Evolutionary conservation across 2,113 vertebrate species (phyloP), one percentile per base, ranked within the genome.

Genomic region (Syngnathus floridae): DNA sequence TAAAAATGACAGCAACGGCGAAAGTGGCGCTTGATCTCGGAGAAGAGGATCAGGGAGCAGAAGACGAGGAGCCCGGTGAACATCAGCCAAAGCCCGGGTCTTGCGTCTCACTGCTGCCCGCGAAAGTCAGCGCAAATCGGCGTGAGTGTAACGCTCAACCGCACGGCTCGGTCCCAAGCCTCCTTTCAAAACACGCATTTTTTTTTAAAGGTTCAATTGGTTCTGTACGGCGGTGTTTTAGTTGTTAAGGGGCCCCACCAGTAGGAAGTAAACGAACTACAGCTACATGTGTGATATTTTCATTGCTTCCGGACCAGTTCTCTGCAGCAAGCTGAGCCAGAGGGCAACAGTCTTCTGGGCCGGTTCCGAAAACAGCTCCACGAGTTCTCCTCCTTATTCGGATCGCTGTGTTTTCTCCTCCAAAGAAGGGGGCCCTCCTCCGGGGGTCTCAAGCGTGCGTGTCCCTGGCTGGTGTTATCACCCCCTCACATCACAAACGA

Each of bases 51-150:
- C 21, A 11, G 9, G 22, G 52, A 14, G 22, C 11, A 55, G 11
- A 38, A 62, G 17, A 26, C 26, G 26, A 40, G 63, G 62, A 78
- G 61, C 81, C 72, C 67, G 74, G 81, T 77, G 52, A 76, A 82
- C 79, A 85, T 85, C 72, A 81, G 81, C 73, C 65, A 77, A 84
- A 84, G 82, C 88, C 81, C 80, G 83, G 84, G 86, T 76, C 83
- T 89, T 49, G 85, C 82, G 85, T 88, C 83, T 87, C 82, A 84
- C 84, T 85, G 81, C 76, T 76, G 83, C 87, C 82, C 75, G 82
- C 63, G 77, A 87, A 78, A 76, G 70, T 81, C 49, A 79, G 75
- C 80, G 77, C 55, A 87, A 72, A 60, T 83, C 87, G 84, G 84
- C 82, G 65, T 77, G 78, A 74, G 70, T 80, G 76, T 81, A 76